A percentile compares a stretch with the other conserved stretches of the same genome.
These are phyloP conservation scores for Parnassius smintheus DNA, from an alignment of 2,888 invertebrate genomes.

Conservation along the genomic window DNA sequence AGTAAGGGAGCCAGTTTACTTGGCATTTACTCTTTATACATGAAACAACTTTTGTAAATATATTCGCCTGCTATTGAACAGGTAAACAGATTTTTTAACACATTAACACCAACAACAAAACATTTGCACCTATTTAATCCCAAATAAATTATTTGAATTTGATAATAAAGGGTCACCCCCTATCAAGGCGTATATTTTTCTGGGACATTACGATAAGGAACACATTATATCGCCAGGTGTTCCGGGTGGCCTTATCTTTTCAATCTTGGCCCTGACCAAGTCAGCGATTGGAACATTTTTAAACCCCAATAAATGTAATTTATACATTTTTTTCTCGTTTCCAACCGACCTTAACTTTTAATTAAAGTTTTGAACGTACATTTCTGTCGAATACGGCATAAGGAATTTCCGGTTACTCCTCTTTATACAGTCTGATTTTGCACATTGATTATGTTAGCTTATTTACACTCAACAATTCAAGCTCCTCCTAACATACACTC, in stretches of 20 bases:
- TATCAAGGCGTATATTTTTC: slow-evolving; percentile 19
- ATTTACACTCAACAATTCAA: too few species aligned
- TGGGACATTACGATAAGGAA: slow-evolving; percentile 19
- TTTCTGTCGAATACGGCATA: slow-evolving; percentile 8
- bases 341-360: slow-evolving; percentile 27
- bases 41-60: too few species aligned
- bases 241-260: slow-evolving; percentile 28
- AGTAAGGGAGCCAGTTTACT: too few species aligned
- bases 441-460: too few species aligned
- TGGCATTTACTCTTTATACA: too few species aligned
- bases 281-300: slow-evolving; percentile 31
- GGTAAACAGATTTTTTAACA: too few species aligned
- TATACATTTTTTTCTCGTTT: slow-evolving; percentile 24
- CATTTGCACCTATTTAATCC: too few species aligned
- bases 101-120: too few species aligned
- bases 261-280: slow-evolving; percentile 31
- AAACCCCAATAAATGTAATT: slow-evolving; percentile 26
- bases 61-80: too few species aligned
- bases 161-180: slow-evolving; percentile 1
- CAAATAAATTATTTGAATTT: too few species aligned
- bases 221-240: slow-evolving; percentile 29
- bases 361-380: slow-evolving; percentile 7
- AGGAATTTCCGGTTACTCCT: slow-evolving; percentile 22
- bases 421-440: too few species aligned
- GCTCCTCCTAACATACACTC: too few species aligned